These are phyloP conservation scores for Neodon shergylaensis DNA, from an alignment of 2,113 vertebrate genomes.

Conservation along the genomic window DNA sequence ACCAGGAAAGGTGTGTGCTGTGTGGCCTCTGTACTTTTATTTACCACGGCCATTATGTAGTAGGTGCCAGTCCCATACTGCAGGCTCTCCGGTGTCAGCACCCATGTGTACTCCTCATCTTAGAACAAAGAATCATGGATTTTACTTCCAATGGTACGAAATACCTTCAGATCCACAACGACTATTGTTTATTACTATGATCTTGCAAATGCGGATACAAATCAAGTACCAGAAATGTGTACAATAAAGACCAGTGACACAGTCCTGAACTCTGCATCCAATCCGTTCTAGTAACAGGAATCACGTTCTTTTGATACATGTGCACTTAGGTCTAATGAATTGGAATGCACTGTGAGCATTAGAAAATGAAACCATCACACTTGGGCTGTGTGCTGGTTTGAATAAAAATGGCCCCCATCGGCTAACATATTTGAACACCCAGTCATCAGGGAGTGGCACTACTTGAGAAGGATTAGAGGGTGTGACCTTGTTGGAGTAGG, in stretches of 20 bases:
- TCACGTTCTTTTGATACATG: background rate
- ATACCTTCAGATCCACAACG: background rate
- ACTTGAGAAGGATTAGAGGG: background rate
- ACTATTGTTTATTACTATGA: background rate
- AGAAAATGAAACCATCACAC: background rate
- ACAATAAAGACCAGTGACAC: background rate
- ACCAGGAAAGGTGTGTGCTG: background rate
- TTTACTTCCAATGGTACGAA: background rate
- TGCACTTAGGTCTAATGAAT: background rate
- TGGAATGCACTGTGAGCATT: background rate
- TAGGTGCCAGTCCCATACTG: conserved; percentile 44
- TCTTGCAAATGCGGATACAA: background rate
- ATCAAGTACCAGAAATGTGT: background rate
- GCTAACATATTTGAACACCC: background rate
- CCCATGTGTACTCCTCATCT: conserved; percentile 73
- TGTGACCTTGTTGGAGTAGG: background rate
- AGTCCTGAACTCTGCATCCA: background rate
- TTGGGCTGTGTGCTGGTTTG: background rate
- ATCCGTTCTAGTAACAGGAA: background rate
- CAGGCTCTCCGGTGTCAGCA: conserved; percentile 68
- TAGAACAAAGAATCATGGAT: background rate
- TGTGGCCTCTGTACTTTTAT: background rate
- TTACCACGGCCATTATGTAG: conserved; percentile 29
- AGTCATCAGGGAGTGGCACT: background rate
- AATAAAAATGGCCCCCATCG: background rate